Evolutionary conservation across 2,113 vertebrate genomes (phyloP).

Genomic region (Neoarius graeffei): DNA sequence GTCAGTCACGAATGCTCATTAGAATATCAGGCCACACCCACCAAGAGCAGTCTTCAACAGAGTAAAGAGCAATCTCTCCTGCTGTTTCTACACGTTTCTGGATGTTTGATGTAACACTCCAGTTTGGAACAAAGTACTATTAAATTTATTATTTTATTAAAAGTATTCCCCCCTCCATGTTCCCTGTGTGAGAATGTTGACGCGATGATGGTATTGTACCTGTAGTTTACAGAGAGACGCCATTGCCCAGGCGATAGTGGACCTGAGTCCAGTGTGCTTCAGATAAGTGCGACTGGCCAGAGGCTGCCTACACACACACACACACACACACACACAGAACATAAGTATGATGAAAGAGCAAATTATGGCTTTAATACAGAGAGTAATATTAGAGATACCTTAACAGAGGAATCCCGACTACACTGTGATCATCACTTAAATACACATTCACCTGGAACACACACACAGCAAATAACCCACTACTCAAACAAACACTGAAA

Average conservation of each 20-base stretch:
- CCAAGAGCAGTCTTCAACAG: neutral
- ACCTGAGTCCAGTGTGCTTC: slow-evolving; percentile 81
- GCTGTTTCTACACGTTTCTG: neutral
- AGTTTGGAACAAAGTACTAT: neutral
- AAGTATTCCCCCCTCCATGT: neutral
- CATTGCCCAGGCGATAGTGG: slow-evolving; percentile 91
- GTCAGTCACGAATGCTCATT: neutral
- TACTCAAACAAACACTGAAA: slow-evolving; percentile 14
- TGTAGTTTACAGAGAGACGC: slow-evolving; percentile 82
- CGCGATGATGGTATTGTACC: slow-evolving; percentile 62
- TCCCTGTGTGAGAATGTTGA: neutral
- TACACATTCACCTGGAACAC: slow-evolving; percentile 80
- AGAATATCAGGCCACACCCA: neutral
- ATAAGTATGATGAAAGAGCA: neutral
- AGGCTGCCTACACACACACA: slow-evolving; percentile 72
- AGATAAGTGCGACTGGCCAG: slow-evolving; percentile 85
- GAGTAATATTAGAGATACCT: slow-evolving; percentile 70
- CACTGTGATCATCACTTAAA: slow-evolving; percentile 81
- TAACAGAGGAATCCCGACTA: slow-evolving; percentile 86
- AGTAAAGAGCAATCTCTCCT: neutral
- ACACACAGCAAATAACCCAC: neutral
- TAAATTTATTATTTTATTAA: neutral
- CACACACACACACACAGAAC: neutral
- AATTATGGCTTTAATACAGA: neutral
- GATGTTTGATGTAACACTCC: neutral